phyloP scores from a whole-genome alignment of 2,797 vertebrate species.

The Pseudochromis fuscus region DNA sequence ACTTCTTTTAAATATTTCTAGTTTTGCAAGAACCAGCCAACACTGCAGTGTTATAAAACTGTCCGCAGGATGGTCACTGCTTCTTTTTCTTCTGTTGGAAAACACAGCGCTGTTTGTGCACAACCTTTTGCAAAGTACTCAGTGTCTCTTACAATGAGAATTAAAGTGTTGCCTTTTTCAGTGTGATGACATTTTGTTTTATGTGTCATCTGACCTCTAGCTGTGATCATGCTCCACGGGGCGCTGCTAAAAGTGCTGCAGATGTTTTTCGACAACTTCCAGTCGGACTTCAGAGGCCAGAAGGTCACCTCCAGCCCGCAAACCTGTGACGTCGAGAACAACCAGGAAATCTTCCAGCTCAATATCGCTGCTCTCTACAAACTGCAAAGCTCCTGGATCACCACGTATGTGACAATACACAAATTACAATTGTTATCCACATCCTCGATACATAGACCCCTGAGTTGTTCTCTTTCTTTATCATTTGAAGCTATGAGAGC shows the following conservation, averaged over 20 bases:
- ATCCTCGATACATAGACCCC: not conserved
- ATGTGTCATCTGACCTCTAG: conserved; percentile 67
- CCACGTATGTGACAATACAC: conserved; percentile 55
- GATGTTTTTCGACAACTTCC: conserved; percentile 83
- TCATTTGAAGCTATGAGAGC: conserved; percentile 75
- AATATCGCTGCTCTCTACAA: conserved; percentile 75
- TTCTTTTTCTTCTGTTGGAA: too few relatives aligned
- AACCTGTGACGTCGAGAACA: conserved; percentile 42
- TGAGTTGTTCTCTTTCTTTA: not conserved
- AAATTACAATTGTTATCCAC: not conserved
- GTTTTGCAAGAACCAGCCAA: not conserved
- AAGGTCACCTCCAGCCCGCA: not conserved
- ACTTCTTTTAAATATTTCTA: not conserved
- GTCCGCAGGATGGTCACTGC: too few relatives aligned
- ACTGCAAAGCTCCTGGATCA: conserved; percentile 71
- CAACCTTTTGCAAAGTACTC: not conserved
- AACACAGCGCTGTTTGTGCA: not conserved
- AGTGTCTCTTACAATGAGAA: too few relatives aligned
- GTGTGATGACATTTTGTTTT: not conserved
- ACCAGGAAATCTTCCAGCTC: conserved; percentile 77
- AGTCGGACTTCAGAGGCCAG: conserved; percentile 71
- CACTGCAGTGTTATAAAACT: not conserved
- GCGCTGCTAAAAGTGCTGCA: conserved; percentile 77
- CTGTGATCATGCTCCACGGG: conserved; percentile 66
- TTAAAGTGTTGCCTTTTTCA: not conserved